phyloP scores from a whole-genome alignment of 2,113 vertebrate species.

The Gobio gobio region DNA sequence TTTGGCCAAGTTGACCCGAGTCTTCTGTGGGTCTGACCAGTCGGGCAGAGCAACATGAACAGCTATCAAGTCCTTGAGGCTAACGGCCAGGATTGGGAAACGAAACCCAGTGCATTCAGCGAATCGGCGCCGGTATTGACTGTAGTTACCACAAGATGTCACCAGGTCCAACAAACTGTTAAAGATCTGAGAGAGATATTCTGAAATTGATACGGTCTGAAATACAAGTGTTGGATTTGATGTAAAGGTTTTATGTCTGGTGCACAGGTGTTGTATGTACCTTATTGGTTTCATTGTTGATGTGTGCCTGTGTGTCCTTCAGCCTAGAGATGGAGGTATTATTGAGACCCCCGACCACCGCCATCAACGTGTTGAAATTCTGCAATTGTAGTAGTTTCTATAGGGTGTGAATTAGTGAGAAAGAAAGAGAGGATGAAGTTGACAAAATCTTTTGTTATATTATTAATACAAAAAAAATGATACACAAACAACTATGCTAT shows the following conservation, averaged over 20 bases:
- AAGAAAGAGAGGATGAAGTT: not conserved
- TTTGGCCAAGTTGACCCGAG: conserved; percentile 83
- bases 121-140: conserved; percentile 86
- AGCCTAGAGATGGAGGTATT: conserved; percentile 92
- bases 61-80: conserved; percentile 90
- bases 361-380: conserved; percentile 95
- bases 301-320: conserved; percentile 85
- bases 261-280: conserved; percentile 62
- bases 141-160: conserved; percentile 87
- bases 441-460: not conserved
- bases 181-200: conserved; percentile 69
- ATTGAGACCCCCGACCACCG: conserved; percentile 88
- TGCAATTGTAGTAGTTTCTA: conserved; percentile 89
- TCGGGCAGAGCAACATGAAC: conserved; percentile 86
- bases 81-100: conserved; percentile 89
- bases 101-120: conserved; percentile 84
- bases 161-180: conserved; percentile 83
- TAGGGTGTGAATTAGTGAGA: not conserved
- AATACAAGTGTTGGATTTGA: not conserved
- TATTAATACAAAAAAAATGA: not conserved
- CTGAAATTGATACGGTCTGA: not conserved
- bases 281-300: conserved; percentile 86
- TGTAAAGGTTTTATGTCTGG: not conserved
- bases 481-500: not conserved
- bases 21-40: conserved; percentile 84